Evolutionary conservation across 2,888 invertebrate species (phyloP).

Genomic region (Danaus chrysippus): DNA sequence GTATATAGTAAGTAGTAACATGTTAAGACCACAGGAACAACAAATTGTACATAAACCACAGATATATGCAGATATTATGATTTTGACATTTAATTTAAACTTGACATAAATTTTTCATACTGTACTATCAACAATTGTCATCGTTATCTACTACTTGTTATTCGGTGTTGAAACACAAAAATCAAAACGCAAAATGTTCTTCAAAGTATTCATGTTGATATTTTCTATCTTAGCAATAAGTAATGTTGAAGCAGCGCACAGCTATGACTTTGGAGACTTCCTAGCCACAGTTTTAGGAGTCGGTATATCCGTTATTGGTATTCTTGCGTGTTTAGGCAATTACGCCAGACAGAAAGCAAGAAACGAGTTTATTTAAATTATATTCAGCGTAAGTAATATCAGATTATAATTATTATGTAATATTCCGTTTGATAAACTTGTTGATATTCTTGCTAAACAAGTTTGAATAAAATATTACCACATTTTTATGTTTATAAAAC

Average conservation of each 20-base stretch:
- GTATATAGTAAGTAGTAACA: too few relatives aligned
- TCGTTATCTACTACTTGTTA: background rate
- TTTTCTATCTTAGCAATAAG: slow-evolving; percentile 58
- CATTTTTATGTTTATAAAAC: too few relatives aligned
- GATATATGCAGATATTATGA: too few relatives aligned
- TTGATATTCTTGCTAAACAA: slow-evolving; percentile 2
- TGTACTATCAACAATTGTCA: too few relatives aligned
- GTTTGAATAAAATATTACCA: too few relatives aligned
- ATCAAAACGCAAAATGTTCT: slow-evolving; percentile 50
- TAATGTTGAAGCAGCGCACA: slow-evolving; percentile 71
- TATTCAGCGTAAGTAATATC: slow-evolving; percentile 40
- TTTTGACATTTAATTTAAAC: too few relatives aligned
- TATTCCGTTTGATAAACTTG: slow-evolving; percentile 1
- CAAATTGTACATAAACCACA: too few relatives aligned
- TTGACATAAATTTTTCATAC: too few relatives aligned
- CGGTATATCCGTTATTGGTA: slow-evolving; percentile 78
- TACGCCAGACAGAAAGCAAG: slow-evolving; percentile 82
- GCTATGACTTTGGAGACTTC: slow-evolving; percentile 84
- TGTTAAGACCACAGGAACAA: too few relatives aligned
- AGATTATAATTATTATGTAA: slow-evolving; percentile 9
- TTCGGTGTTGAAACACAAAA: background rate
- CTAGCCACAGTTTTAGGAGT: slow-evolving; percentile 82
- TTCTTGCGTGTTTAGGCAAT: slow-evolving; percentile 83
- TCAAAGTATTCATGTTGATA: slow-evolving; percentile 54
- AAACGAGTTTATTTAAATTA: slow-evolving; percentile 67